phyloP scores from a whole-genome alignment of 2,113 vertebrate species.

The Gorsachius goisagi region DNA sequence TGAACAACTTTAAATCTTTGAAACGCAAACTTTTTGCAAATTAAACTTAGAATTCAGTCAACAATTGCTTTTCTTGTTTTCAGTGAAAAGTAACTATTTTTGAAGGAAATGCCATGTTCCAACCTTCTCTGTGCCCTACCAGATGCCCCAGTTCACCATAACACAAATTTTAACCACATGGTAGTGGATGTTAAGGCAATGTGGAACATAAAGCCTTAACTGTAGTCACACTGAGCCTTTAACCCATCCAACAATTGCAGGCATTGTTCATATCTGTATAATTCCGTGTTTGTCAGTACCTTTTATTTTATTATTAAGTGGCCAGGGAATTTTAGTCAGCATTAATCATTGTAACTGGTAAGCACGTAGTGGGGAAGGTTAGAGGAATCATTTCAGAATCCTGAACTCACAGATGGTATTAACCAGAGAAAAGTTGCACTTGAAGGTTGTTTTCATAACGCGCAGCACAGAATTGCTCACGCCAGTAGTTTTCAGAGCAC shows the following conservation, averaged over 20 bases:
- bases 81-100: neutral
- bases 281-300: neutral
- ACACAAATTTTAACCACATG: neutral
- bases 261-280: neutral
- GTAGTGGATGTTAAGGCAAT: neutral
- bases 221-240: neutral
- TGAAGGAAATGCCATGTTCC: neutral
- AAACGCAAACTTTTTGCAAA: neutral
- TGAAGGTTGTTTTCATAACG: neutral
- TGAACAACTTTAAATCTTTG: neutral
- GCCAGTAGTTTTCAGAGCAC: neutral
- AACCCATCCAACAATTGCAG: neutral
- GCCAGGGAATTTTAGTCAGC: neutral
- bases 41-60: neutral
- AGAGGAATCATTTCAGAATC: conserved; percentile 49
- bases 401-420: conserved; percentile 56
- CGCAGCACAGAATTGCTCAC: neutral
- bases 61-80: neutral
- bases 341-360: neutral
- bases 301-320: neutral
- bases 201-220: neutral
- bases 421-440: accelerated
- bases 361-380: neutral
- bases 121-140: accelerated
- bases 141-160: neutral